phyloP scores from a whole-genome alignment of 1,140 invertebrate species.

The Lepidurus packardi region DNA sequence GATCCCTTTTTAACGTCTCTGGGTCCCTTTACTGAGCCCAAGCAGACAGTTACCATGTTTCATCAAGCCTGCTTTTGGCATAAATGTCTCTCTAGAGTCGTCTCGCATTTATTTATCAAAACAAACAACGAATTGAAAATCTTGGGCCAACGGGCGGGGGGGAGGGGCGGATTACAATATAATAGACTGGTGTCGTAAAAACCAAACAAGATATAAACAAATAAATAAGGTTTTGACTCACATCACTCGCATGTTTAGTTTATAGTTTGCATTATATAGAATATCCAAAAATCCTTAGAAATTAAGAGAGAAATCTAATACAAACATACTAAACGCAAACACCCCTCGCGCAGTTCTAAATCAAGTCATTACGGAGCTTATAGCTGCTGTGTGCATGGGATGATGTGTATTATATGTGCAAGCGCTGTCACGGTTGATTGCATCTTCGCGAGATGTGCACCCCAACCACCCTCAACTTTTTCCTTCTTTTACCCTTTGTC shows the following conservation, averaged over 20 bases:
- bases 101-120: neutral
- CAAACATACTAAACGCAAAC: neutral
- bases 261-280: too few species aligned
- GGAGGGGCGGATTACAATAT: neutral
- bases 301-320: too few species aligned
- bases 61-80: neutral
- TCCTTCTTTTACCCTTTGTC: conserved; percentile 1
- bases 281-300: too few species aligned
- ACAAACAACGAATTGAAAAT: neutral
- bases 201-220: neutral
- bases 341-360: neutral
- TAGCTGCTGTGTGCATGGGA: neutral
- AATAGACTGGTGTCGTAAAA: neutral
- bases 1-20: neutral
- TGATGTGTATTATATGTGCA: neutral
- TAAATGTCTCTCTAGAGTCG: conserved; percentile 15
- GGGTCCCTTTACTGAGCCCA: neutral
- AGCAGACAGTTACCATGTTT: conserved; percentile 21
- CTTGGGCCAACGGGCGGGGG: neutral
- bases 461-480: neutral
- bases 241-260: too few species aligned
- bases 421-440: conserved; percentile 15
- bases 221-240: too few species aligned
- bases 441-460: conserved; percentile 14
- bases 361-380: neutral